Percentiles rank a stretch among this genome's conserved stretches.
These are phyloP conservation scores for Leptinotarsa lineolata DNA, from an alignment of 1,140 invertebrate species.

Conservation along the genomic window DNA sequence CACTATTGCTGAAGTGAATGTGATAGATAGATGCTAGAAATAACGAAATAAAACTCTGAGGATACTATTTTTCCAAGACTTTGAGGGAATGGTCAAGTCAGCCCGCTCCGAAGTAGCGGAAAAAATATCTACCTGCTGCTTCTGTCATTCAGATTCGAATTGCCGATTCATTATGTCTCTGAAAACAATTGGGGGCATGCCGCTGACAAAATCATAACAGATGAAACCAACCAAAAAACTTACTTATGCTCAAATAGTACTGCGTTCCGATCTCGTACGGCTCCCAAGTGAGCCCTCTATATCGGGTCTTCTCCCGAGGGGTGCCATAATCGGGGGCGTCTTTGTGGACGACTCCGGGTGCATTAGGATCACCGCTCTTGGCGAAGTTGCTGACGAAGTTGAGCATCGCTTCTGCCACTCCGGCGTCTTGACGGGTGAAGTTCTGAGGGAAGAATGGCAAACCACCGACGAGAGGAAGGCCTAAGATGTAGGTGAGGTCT, in stretches of 20 bases:
- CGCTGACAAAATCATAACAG: no score
- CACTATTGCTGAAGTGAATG: no score
- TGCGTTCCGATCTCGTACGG: constrained; percentile 76
- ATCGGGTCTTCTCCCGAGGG: constrained; percentile 64
- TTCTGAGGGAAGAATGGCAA: constrained; percentile 68
- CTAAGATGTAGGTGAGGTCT: constrained; percentile 84
- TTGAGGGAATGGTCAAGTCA: no score
- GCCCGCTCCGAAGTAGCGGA: no score
- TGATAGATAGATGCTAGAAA: no score
- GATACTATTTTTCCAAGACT: no score
- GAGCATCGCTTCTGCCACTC: constrained; percentile 76
- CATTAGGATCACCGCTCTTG: constrained; percentile 75
- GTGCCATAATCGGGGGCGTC: constrained; percentile 61
- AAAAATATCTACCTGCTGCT: no score
- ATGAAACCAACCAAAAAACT: constrained; percentile 42
- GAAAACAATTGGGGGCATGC: no score
- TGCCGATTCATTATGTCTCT: no score
- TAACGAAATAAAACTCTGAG: no score
- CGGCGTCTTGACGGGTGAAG: constrained; percentile 75
- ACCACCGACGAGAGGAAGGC: constrained; percentile 78
- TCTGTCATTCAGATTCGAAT: no score
- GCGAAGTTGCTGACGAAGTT: constrained; percentile 75
- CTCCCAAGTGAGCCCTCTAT: constrained; percentile 66
- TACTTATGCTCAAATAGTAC: constrained; percentile 76
- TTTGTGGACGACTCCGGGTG: constrained; percentile 58